A percentile compares a stretch with the other conserved stretches of the same genome.
Evolutionary conservation across 2,888 invertebrate genomes (phyloP).

Genomic region (Hartigia nigra): DNA sequence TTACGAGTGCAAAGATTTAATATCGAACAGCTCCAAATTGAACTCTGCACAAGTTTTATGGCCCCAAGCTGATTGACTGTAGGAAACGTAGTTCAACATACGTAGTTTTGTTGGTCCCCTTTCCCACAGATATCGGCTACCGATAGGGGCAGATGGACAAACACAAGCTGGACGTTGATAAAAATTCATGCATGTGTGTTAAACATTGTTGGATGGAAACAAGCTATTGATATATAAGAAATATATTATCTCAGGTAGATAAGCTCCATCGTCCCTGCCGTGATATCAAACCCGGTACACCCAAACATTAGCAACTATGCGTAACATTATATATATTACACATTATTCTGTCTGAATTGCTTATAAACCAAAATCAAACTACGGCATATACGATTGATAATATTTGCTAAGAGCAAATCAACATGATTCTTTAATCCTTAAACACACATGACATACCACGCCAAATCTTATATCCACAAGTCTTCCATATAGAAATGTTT

Average conservation of each 20-base stretch:
- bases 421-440: not conserved
- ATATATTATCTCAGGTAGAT: conserved; percentile 23
- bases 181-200: conserved; percentile 16
- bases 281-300: not conserved
- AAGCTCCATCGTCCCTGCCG: conserved; percentile 5
- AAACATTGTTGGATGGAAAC: conserved; percentile 12
- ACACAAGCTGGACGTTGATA: conserved; percentile 21
- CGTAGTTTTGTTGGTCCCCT: conserved; percentile 6
- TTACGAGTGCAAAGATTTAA: not conserved
- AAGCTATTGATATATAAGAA: conserved; percentile 21
- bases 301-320: not conserved
- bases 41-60: conserved; percentile 6
- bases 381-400: not conserved
- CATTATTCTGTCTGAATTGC: not conserved
- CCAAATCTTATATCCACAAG: not conserved
- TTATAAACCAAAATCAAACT: not conserved
- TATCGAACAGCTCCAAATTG: not conserved
- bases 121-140: conserved; percentile 12
- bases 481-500: not conserved
- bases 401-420: not conserved
- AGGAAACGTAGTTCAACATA: conserved; percentile 3
- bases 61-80: conserved; percentile 10
- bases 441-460: not conserved
- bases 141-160: conserved; percentile 24
- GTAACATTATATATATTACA: not conserved